phyloP scores from a whole-genome alignment of 2,113 vertebrate genomes.

The Psilopsiagon aurifrons region DNA sequence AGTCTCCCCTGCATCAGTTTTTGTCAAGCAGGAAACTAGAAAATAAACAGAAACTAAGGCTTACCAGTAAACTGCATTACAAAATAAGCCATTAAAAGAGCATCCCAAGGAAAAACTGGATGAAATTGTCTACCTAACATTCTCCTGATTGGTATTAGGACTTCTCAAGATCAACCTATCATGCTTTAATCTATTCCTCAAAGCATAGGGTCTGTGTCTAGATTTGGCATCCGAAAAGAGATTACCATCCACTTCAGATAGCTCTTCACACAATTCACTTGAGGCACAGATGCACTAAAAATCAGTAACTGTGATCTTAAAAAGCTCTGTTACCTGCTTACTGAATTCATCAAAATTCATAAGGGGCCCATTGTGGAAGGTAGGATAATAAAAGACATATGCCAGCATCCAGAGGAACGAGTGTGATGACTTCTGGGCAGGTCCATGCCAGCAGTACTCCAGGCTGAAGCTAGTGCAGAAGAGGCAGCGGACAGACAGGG shows the following conservation, averaged over 20 bases:
- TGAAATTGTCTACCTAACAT: not conserved
- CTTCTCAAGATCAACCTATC: not conserved
- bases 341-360: constrained; percentile 86
- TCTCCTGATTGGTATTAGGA: not conserved
- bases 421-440: constrained; percentile 21
- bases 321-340: constrained; percentile 79
- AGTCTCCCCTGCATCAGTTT: not conserved
- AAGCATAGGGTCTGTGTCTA: not conserved
- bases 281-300: not conserved
- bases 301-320: not conserved
- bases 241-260: not conserved
- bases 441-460: constrained; percentile 84
- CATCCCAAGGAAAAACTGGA: constrained; percentile 30
- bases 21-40: not conserved
- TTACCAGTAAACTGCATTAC: constrained; percentile 4
- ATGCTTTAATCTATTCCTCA: not conserved
- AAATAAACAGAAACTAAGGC: not conserved
- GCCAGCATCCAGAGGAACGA: constrained; percentile 86
- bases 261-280: not conserved
- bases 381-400: constrained; percentile 94
- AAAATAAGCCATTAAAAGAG: not conserved
- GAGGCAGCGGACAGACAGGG: constrained; percentile 88
- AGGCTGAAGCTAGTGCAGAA: constrained; percentile 92
- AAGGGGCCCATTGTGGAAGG: constrained; percentile 94
- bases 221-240: not conserved